Evolutionary conservation across 1,140 invertebrate genomes (phyloP).

Genomic region (Magallana gigas): DNA sequence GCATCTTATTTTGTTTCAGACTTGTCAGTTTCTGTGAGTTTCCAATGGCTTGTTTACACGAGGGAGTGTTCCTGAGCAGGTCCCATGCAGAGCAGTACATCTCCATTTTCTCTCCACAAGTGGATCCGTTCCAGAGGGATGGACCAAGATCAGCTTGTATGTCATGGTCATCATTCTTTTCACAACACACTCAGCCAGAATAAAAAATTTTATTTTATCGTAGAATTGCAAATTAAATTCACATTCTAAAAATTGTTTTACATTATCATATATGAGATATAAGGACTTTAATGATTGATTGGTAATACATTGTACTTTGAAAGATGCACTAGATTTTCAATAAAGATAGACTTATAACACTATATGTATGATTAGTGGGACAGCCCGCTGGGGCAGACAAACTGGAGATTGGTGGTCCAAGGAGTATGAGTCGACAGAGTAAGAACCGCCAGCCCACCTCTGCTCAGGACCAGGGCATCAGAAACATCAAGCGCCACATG

Average conservation of each 20-base stretch:
- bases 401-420: constrained; percentile 24
- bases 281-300: no score
- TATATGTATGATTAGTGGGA: background rate
- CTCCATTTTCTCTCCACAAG: constrained; percentile 62
- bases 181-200: background rate
- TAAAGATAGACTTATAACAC: no score
- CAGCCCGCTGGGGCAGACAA: constrained; percentile 3
- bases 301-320: no score
- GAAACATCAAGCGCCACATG: constrained; percentile 65
- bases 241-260: no score
- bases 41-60: constrained; percentile 73
- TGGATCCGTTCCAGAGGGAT: constrained; percentile 14
- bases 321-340: no score
- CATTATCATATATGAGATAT: no score
- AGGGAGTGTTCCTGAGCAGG: constrained; percentile 73
- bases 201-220: no score
- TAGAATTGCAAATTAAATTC: no score
- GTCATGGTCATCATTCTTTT: background rate
- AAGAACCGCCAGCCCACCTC: constrained; percentile 56
- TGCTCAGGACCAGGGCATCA: constrained; percentile 53
- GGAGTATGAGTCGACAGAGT: constrained; percentile 44
- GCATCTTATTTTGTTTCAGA: background rate
- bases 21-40: constrained; percentile 68
- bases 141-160: constrained; percentile 20
- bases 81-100: constrained; percentile 73